Conservation (phyloP, 2,888 invertebrate genomes). For the Actias luna region DNA sequence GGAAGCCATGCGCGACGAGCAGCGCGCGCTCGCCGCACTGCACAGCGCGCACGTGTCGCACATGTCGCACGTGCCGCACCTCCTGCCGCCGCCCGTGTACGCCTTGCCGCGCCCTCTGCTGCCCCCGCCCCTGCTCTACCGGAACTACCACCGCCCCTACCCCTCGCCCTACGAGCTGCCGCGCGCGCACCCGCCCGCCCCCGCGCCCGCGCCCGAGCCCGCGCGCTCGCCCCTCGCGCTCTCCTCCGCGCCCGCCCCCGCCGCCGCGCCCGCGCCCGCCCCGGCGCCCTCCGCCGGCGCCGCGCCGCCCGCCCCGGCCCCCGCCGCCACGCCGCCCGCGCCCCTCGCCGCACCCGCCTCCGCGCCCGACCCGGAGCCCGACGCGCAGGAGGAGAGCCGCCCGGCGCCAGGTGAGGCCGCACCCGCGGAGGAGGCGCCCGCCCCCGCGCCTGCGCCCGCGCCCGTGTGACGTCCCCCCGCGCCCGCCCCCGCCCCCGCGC, state of each 20-base stretch:
- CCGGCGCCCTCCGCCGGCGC: slow-evolving; percentile 28
- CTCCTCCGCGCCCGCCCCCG: slow-evolving; percentile 28
- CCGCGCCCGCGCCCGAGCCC: slow-evolving; percentile 31
- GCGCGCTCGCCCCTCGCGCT: slow-evolving; percentile 26
- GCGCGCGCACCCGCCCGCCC: slow-evolving; percentile 41
- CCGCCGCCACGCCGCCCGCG: slow-evolving; percentile 29
- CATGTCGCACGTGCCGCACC: slow-evolving; percentile 39
- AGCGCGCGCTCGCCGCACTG: slow-evolving; percentile 48
- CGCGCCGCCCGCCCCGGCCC: slow-evolving; percentile 33
- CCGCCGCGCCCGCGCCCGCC: slow-evolving; percentile 32
- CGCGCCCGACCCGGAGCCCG: slow-evolving; percentile 28
- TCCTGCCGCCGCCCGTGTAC: slow-evolving; percentile 48
- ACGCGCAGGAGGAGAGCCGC: slow-evolving; percentile 15
- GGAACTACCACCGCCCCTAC: slow-evolving; percentile 64
- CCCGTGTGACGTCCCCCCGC: slow-evolving; percentile 11
- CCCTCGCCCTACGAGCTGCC: slow-evolving; percentile 36
- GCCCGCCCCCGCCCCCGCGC: slow-evolving; percentile 10
- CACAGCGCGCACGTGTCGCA: slow-evolving; percentile 42
- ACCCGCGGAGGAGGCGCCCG: slow-evolving; percentile 32
- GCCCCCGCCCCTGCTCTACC: slow-evolving; percentile 61
- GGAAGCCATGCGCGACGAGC: slow-evolving; percentile 53
- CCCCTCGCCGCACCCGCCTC: slow-evolving; percentile 19
- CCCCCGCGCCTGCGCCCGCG: slow-evolving; percentile 26
- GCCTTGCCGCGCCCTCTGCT: slow-evolving; percentile 47
- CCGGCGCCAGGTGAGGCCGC: slow-evolving; percentile 28